phyloP scores from a whole-genome alignment of 2,113 vertebrate genomes.

The pig (Sus scrofa) region T2T-Sscrofa CM000825.6:59427001-59427500 shows the following conservation, averaged over 20 bases:
- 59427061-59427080: too few relatives aligned
- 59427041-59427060: too few relatives aligned
- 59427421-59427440: constrained; percentile 64
- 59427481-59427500: too few relatives aligned
- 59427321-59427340: constrained; percentile 83
- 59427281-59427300: constrained; percentile 77
- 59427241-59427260: constrained; percentile 76
- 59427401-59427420: constrained; percentile 73
- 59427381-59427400: constrained; percentile 70
- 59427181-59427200: constrained; percentile 51
- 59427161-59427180: not conserved
- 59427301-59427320: constrained; percentile 81
- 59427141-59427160: not conserved
- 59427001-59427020: too few relatives aligned
- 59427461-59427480: not conserved
- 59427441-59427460: not conserved
- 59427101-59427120: too few relatives aligned
- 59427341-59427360: constrained; percentile 78
- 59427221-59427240: constrained; percentile 76
- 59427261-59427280: constrained; percentile 79
- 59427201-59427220: constrained; percentile 75
- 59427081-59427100: too few relatives aligned
- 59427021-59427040: too few relatives aligned
- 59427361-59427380: constrained; percentile 75
- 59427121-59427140: too few relatives aligned